Evolutionary conservation across 1,140 invertebrate species (phyloP).

Genomic region (Drosophila bocki): DNA sequence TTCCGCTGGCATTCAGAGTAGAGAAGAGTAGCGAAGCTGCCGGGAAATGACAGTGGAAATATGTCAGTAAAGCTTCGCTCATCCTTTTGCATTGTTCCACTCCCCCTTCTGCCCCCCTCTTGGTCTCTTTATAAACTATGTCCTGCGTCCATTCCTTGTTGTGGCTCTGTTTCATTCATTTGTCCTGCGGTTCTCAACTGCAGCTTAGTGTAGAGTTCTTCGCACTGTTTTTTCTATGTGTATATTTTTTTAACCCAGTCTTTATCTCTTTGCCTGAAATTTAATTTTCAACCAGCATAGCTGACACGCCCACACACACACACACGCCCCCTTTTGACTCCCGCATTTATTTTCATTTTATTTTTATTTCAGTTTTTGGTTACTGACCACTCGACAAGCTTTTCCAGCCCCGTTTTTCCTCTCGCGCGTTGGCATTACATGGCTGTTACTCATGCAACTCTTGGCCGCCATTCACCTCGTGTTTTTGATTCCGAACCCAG

Average conservation of each 20-base stretch:
- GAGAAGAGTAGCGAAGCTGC: background rate
- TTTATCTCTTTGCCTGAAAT: slow-evolving; percentile 33
- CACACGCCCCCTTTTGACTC: background rate
- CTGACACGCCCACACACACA: slow-evolving; percentile 34
- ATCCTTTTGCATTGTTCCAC: slow-evolving; percentile 48
- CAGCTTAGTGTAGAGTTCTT: slow-evolving; percentile 55
- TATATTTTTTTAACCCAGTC: slow-evolving; percentile 21
- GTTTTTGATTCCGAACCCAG: slow-evolving; percentile 38
- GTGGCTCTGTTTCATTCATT: slow-evolving; percentile 72
- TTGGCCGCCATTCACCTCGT: slow-evolving; percentile 48
- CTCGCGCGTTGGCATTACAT: slow-evolving; percentile 57
- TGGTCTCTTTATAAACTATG: slow-evolving; percentile 12
- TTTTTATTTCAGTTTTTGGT: slow-evolving; percentile 35
- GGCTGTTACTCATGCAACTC: slow-evolving; percentile 78
- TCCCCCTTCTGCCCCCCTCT: background rate
- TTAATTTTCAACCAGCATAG: slow-evolving; percentile 52
- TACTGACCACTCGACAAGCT: slow-evolving; percentile 45
- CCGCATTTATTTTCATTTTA: slow-evolving; percentile 12
- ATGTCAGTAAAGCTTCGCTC: slow-evolving; percentile 60
- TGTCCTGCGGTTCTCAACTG: slow-evolving; percentile 68
- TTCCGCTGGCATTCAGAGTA: slow-evolving; percentile 16
- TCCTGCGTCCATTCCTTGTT: slow-evolving; percentile 23
- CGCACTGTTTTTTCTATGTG: slow-evolving; percentile 24
- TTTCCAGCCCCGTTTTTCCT: background rate
- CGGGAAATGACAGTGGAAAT: slow-evolving; percentile 74